phyloP scores from a whole-genome alignment of 2,797 vertebrate genomes.

The Leptoclinus maculatus region DNA sequence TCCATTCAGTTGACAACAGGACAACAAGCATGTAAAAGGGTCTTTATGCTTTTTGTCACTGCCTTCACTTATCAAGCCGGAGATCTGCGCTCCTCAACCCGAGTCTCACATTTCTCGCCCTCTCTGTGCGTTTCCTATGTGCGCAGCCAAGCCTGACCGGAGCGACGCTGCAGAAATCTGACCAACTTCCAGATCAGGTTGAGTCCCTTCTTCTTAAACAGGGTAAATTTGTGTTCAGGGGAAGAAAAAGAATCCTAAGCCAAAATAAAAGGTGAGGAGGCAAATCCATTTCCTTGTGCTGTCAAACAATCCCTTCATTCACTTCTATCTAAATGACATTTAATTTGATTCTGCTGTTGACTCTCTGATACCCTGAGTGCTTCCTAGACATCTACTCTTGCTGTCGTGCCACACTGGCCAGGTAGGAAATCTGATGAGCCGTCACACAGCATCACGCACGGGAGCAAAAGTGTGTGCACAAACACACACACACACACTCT shows the following conservation, averaged over 20 bases:
- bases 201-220: constrained; percentile 81
- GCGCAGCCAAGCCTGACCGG: constrained; percentile 80
- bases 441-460: constrained; percentile 72
- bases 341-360: constrained; percentile 88
- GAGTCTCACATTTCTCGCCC: constrained; percentile 81
- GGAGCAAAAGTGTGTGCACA: constrained; percentile 28
- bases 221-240: constrained; percentile 77
- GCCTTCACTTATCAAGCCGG: constrained; percentile 73
- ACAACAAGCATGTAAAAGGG: constrained; percentile 74
- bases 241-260: constrained; percentile 82
- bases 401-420: constrained; percentile 73
- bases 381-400: constrained; percentile 84
- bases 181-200: constrained; percentile 83
- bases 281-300: constrained; percentile 83
- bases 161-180: constrained; percentile 80
- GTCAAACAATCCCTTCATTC: constrained; percentile 87
- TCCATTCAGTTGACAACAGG: constrained; percentile 62
- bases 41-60: constrained; percentile 81
- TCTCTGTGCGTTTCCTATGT: constrained; percentile 82
- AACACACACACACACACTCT: constrained; percentile 43
- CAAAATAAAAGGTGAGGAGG: constrained; percentile 85
- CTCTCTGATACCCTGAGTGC: constrained; percentile 83
- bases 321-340: constrained; percentile 87
- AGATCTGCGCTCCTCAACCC: constrained; percentile 78
- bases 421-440: constrained; percentile 82